A percentile compares a stretch with the other conserved stretches of the same genome.
These are phyloP conservation scores for Micronycteris hirsuta DNA, from an alignment of 2,113 vertebrate species.

Conservation along the genomic window DNA sequence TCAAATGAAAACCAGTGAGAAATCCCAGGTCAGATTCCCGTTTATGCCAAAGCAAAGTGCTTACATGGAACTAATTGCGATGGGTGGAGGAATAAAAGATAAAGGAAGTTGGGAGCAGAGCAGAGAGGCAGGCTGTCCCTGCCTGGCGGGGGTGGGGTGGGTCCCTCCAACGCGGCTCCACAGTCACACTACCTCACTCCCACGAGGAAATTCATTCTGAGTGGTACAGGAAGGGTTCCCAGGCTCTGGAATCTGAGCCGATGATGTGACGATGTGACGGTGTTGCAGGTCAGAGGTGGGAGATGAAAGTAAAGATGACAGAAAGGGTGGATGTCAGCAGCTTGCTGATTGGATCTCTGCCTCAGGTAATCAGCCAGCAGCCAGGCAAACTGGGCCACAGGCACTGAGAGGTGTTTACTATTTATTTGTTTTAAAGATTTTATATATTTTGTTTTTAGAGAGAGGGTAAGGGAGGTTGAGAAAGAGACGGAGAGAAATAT, in stretches of 20 bases:
- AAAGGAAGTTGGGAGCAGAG: neutral
- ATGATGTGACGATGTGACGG: neutral
- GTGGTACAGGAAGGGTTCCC: neutral
- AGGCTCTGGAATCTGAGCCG: neutral
- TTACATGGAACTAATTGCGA: neutral
- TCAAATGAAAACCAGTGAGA: neutral
- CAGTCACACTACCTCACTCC: neutral
- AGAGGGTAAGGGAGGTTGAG: no score
- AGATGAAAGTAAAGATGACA: slow-evolving; percentile 36
- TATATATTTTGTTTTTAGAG: no score
- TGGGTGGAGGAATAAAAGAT: neutral
- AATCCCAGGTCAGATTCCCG: neutral
- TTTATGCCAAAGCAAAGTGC: neutral
- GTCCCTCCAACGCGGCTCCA: neutral
- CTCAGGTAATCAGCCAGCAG: neutral
- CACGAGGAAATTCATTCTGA: neutral
- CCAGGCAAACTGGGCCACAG: slow-evolving; percentile 43
- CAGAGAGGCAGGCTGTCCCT: neutral
- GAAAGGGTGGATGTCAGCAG: neutral
- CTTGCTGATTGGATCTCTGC: slow-evolving; percentile 5
- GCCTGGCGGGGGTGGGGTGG: accelerated
- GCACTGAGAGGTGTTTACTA: slow-evolving; percentile 32
- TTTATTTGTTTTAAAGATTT: neutral
- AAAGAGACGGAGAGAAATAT: no score
- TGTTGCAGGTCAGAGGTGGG: neutral